Evolutionary conservation across 2,797 vertebrate genomes (phyloP).

Genomic region (Bufotes viridis): DNA sequence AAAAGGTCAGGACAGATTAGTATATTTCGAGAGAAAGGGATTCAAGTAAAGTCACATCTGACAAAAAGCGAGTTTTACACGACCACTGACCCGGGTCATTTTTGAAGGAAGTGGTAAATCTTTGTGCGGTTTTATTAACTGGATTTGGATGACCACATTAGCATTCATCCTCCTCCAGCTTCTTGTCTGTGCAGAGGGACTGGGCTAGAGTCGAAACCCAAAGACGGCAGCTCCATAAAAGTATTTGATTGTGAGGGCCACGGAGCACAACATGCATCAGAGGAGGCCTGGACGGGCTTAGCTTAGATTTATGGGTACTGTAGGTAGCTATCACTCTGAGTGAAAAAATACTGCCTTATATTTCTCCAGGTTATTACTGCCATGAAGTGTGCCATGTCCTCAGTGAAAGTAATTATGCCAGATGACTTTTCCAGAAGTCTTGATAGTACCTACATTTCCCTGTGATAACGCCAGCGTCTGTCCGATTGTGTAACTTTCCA

Average conservation of each 20-base stretch:
- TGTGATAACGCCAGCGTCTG: no score
- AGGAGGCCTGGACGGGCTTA: not conserved
- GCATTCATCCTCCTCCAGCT: not conserved
- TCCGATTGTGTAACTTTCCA: no score
- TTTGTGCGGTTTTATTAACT: not conserved
- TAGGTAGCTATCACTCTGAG: no score
- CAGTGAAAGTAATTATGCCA: not conserved
- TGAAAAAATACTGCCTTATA: not conserved
- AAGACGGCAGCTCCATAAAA: not conserved
- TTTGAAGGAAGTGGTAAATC: conserved; percentile 37
- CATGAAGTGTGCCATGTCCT: not conserved
- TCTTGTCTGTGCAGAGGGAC: not conserved
- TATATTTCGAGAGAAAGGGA: not conserved
- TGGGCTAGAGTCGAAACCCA: no score
- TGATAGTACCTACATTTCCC: no score
- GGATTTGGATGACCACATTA: not conserved
- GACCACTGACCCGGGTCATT: conserved; percentile 4
- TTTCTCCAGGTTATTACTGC: not conserved
- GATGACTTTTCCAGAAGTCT: no score
- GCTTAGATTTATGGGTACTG: not conserved
- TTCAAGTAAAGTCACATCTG: conserved; percentile 8
- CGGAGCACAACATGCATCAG: not conserved
- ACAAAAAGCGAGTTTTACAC: conserved; percentile 18
- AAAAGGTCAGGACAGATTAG: conserved; percentile 21
- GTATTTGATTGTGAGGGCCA: not conserved